Base-by-base conservation (phyloP, 2,888 invertebrate species). In the Nomada ferruginata region DNA sequence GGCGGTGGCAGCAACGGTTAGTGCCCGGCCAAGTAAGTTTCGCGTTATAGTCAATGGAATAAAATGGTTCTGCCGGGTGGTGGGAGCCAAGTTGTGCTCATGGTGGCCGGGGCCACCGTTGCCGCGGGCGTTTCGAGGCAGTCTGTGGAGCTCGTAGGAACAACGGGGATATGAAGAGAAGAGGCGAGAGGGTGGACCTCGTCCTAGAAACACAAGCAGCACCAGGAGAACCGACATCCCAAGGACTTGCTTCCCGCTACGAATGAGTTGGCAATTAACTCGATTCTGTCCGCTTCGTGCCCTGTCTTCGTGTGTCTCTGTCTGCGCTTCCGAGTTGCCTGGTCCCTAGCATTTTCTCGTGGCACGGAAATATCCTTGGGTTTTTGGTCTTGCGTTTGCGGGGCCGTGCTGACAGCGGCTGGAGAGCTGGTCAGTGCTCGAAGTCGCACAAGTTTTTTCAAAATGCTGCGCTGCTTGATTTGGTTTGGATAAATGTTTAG, bases 21-120 rank as follows among this genome's bases (percentile, higher is more conserved):
- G 88, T 87, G 86, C 84, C 80, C 77, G 74, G 85, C 87, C 89
- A 88, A 90, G 90, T 88, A 91, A 91, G 90, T 92, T 92, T 89
- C 84, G 82, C 89, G 89, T 89, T 91, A 89, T 87, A 91, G 90
- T 90, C 90, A 90, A 91, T 90, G 91, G 88, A 91, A 91, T 91
- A 91, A 91, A 92, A 92, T 90, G 89, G 89, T 90, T 85, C 83
- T 79, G 83, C 84, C 77, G 88, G 86, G 85, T 86, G 84, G 86
- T 88, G 86, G 87, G 87, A 85, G 83, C 87, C 87, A 90, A 90
- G 89, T 90, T 90, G 86, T 72, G 85, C 87, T 86, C 86, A 79
- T 79, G 87, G 82, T 87, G 87, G 85, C 81, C 78, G 85, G 86
- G 85, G 89, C 86, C 86, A 83, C 85, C 79, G 85, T 82, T 84